Percentiles rank a stretch among this genome's conserved stretches.
Conservation (phyloP, 2,113 vertebrate species). For the Tragelaphus strepsiceros region DNA sequence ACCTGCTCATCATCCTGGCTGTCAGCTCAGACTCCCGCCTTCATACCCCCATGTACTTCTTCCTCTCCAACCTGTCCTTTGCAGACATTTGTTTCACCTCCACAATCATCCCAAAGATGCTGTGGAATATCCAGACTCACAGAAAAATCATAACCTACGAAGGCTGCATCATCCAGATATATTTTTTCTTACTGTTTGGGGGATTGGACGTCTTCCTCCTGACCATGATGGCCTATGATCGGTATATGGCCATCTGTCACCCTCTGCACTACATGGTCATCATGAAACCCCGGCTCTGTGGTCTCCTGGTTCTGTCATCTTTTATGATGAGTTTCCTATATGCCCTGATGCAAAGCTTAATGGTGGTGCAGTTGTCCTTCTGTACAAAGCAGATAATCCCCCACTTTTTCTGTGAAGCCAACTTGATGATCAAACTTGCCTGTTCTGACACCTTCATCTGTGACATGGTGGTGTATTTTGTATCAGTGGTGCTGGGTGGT, state of each 20-base stretch:
- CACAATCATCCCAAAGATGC: neutral
- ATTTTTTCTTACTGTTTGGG: neutral
- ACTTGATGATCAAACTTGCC: neutral
- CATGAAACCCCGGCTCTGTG: neutral
- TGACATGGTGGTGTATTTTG: neutral
- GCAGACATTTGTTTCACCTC: neutral
- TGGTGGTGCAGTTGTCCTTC: neutral
- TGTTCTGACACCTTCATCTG: neutral
- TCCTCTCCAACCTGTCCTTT: neutral
- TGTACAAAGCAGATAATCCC: neutral
- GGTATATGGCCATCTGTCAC: neutral
- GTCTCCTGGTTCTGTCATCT: neutral
- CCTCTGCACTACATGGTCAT: neutral
- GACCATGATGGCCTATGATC: slow-evolving; percentile 23
- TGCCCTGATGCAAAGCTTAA: neutral
- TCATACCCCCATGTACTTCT: neutral
- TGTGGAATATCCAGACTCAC: neutral
- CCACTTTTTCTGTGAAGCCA: neutral
- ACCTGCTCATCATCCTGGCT: neutral
- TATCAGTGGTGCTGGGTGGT: neutral
- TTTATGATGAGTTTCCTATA: neutral
- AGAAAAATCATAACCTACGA: neutral
- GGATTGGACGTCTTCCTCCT: neutral
- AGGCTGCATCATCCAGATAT: neutral
- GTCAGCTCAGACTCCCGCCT: neutral